phyloP scores from a whole-genome alignment of 1,140 invertebrate species.

The Phocides pigmalion region DNA sequence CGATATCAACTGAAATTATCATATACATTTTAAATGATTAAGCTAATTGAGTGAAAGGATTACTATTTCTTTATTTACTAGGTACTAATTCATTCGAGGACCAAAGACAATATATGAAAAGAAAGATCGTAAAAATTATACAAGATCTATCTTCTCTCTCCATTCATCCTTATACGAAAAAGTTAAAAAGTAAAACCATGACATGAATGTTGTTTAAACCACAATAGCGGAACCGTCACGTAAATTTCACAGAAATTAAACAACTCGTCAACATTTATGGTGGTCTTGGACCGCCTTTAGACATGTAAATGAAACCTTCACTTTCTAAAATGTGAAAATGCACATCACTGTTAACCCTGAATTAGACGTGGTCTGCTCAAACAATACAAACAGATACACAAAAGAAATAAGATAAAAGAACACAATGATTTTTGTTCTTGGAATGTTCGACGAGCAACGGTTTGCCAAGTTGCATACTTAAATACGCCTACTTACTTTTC shows the following conservation, averaged over 20 bases:
- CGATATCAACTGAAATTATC: no score
- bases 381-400: constrained; percentile 21
- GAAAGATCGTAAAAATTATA: background rate
- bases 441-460: no score
- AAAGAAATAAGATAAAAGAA: no score
- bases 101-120: no score
- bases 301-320: constrained; percentile 75
- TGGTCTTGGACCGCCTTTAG: constrained; percentile 49
- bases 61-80: no score
- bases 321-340: constrained; percentile 78
- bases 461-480: no score
- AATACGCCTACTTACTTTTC: no score
- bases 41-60: no score
- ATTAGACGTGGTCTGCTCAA: constrained; percentile 36
- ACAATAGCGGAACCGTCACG: constrained; percentile 49
- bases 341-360: constrained; percentile 46
- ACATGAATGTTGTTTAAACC: constrained; percentile 3
- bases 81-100: no score
- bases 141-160: background rate
- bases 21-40: no score
- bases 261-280: constrained; percentile 39
- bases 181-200: constrained; percentile 1
- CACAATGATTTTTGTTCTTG: no score
- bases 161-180: background rate
- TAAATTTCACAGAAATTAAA: constrained; percentile 54